A percentile compares a stretch with the other conserved stretches of the same genome.
Evolutionary conservation across 2,797 vertebrate genomes (phyloP).

Genomic region (Enteromius trimaculatus): DNA sequence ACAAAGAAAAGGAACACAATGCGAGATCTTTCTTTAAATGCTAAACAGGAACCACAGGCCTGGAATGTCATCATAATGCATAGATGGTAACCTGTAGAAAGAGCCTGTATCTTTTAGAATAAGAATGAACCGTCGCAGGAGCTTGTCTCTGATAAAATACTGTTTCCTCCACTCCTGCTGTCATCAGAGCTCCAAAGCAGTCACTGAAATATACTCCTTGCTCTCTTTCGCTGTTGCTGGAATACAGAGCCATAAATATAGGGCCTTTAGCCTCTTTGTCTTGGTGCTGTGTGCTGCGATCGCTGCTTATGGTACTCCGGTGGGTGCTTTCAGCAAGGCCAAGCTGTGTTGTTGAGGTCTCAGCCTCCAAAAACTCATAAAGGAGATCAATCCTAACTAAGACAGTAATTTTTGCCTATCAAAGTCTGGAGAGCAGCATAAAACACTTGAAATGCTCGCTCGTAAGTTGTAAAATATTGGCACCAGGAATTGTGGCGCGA

Average conservation of each 20-base stretch:
- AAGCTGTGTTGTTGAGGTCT: constrained; percentile 41
- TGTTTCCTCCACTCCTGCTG: constrained; percentile 35
- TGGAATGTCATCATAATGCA: constrained; percentile 12
- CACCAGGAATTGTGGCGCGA: not conserved
- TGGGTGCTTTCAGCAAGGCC: constrained; percentile 66
- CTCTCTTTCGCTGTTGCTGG: constrained; percentile 43
- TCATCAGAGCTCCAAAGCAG: constrained; percentile 35
- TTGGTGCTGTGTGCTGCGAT: constrained; percentile 56
- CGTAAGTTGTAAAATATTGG: constrained; percentile 18
- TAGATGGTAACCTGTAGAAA: constrained; percentile 16
- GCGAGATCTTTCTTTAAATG: constrained; percentile 10
- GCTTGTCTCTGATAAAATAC: constrained; percentile 45
- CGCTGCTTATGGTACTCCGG: constrained; percentile 69
- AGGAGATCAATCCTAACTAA: constrained; percentile 64
- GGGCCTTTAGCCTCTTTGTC: constrained; percentile 53
- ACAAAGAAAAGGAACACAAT: constrained; percentile 14
- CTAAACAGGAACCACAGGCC: not conserved
- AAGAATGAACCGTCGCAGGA: constrained; percentile 8
- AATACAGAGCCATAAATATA: constrained; percentile 62
- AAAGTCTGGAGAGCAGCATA: constrained; percentile 62
- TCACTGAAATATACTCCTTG: constrained; percentile 59
- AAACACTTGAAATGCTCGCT: constrained; percentile 24
- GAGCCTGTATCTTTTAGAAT: constrained; percentile 12
- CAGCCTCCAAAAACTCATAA: constrained; percentile 62
- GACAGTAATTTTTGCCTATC: constrained; percentile 52